Base-by-base conservation (phyloP, 2,113 vertebrate genomes). In the Pogona vitticeps region DNA sequence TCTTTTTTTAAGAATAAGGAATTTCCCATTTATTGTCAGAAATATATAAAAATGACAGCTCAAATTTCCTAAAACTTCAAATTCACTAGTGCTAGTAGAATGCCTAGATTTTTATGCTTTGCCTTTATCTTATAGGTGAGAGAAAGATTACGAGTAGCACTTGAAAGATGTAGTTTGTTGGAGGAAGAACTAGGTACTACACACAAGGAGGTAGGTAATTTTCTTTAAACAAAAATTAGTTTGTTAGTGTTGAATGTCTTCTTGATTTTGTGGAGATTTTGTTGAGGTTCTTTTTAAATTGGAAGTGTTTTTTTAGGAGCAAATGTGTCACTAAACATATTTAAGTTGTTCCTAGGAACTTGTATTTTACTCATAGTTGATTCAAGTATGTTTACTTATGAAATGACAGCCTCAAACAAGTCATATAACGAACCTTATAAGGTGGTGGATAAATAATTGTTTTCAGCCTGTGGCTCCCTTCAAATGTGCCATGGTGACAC, bases 111-210 rank as follows among this genome's bases (percentile, higher is more conserved):
- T 79, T 80, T 38, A n/a, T 14, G 23, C 59, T 18, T 28, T 82
- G 87, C 75, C 88, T 89, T 26, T 38, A 1, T n/a, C 0, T 89
- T 94, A 38, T 90, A 99, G 99, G 99, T 99, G 75, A 96, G 98
- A 81, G 99, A 99, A 94, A 96, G 98, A 52, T 94, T 99, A 38
- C 98, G 98, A 26, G 98, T 99, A 26, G 98, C 99, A 52, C 96
- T 99, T 91, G 99, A 99, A 93, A 96, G 99, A 93, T 99, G 98
- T 93, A 99, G 98, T 46, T 95, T 97, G 0, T 90, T 99, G 91
- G 98, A 99, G 92, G 99, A 99, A 85, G 98, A 99, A 88, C 92
- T 99, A 73, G 97, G 98, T 33, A 94, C 97, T 75, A 97, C 98
- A 0, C 98, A 99, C 92, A 99, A 99, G 95, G 98, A 99, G 97